These are phyloP conservation scores for Pheosia tremula DNA, from an alignment of 2,888 invertebrate species.

Conservation along the genomic window DNA sequence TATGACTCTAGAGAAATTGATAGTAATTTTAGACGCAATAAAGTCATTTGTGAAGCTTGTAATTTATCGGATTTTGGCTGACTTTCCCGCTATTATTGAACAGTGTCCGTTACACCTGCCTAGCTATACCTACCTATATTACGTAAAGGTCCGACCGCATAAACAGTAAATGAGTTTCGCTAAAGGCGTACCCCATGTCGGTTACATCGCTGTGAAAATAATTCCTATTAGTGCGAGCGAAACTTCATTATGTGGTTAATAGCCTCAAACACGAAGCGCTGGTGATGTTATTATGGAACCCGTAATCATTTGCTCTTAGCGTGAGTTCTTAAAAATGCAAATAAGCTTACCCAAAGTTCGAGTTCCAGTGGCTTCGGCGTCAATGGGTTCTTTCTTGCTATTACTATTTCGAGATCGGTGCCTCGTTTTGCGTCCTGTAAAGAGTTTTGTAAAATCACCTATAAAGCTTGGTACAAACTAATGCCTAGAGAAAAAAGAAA, in stretches of 20 bases:
- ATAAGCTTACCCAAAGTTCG: slow-evolving; percentile 89
- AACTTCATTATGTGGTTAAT: slow-evolving; percentile 78
- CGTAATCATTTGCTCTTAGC: slow-evolving; percentile 38
- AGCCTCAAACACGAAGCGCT: slow-evolving; percentile 62
- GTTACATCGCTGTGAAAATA: slow-evolving; percentile 68
- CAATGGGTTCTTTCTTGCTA: slow-evolving; percentile 91
- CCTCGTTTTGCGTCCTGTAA: slow-evolving; percentile 90
- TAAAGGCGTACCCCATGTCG: slow-evolving; percentile 49
- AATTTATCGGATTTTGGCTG: slow-evolving; percentile 26
- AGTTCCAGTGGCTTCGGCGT: slow-evolving; percentile 91
- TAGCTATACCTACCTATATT: background rate
- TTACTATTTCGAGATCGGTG: slow-evolving; percentile 92
- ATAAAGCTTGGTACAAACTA: too few species aligned
- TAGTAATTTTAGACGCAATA: background rate
- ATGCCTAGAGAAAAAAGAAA: too few species aligned
- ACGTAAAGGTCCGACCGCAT: slow-evolving; percentile 43
- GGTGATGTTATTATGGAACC: slow-evolving; percentile 62
- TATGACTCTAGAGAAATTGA: background rate
- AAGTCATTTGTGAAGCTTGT: background rate
- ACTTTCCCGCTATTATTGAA: slow-evolving; percentile 26
- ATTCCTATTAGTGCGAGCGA: slow-evolving; percentile 66
- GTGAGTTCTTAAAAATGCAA: slow-evolving; percentile 24
- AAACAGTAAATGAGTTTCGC: slow-evolving; percentile 60
- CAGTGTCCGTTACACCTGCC: background rate
- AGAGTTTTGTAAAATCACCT: background rate